These are phyloP conservation scores for Acanthiza pusilla DNA, from an alignment of 2,797 vertebrate genomes.

Conservation along the genomic window DNA sequence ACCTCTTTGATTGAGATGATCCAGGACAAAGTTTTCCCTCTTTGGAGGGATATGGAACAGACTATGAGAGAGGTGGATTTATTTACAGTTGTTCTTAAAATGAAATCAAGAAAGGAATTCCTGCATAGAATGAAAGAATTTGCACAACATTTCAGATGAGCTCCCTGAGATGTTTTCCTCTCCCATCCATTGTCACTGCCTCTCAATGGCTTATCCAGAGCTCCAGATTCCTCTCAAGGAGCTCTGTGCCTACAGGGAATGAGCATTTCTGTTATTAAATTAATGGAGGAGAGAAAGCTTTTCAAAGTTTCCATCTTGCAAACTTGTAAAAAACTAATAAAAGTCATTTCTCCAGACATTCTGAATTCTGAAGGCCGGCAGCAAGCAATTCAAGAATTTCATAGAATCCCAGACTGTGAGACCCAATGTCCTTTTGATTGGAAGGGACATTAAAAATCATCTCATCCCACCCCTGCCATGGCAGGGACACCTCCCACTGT, in stretches of 20 bases:
- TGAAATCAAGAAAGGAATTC: not conserved
- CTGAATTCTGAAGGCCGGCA: not conserved
- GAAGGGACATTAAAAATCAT: not conserved
- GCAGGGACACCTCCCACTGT: not conserved
- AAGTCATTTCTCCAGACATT: not conserved
- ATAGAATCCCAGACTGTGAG: not conserved
- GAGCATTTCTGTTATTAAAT: not conserved
- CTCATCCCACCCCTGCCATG: accelerated
- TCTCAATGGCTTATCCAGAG: not conserved
- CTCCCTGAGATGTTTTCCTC: not conserved
- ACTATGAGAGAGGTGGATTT: not conserved
- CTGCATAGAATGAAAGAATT: not conserved
- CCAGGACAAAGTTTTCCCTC: not conserved
- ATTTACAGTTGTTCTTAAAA: not conserved
- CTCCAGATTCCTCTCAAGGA: not conserved
- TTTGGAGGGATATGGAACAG: not conserved
- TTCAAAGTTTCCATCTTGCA: not conserved
- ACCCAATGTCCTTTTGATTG: not conserved
- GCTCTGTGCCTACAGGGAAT: not conserved
- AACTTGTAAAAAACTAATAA: not conserved
- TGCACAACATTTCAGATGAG: not conserved
- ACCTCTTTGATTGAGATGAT: not conserved
- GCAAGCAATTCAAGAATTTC: not conserved
- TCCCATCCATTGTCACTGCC: not conserved
- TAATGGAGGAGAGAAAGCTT: not conserved